These are phyloP conservation scores for Sesia apiformis DNA, from an alignment of 2,888 invertebrate genomes.

Conservation along the genomic window DNA sequence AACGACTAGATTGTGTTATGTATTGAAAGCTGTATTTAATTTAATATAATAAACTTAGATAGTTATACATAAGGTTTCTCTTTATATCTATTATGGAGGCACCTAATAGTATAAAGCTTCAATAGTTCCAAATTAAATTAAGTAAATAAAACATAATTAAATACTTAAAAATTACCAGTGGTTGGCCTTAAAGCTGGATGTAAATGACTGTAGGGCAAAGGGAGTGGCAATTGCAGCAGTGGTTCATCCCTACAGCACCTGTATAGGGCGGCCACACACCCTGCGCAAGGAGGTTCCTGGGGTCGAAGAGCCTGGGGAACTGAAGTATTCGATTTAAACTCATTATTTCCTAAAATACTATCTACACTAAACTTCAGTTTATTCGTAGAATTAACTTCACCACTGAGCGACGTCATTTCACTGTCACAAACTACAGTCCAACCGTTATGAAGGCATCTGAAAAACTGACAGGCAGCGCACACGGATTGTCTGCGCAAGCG, in stretches of 20 bases:
- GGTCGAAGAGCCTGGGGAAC: constrained; percentile 28
- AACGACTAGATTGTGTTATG: too few relatives aligned
- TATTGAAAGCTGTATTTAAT: too few relatives aligned
- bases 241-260: constrained; percentile 75
- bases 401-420: constrained; percentile 53
- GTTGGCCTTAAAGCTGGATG: constrained; percentile 64
- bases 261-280: constrained; percentile 78
- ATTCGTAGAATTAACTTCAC: constrained; percentile 40
- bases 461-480: constrained; percentile 47
- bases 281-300: constrained; percentile 72
- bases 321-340: constrained; percentile 5
- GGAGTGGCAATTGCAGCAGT: constrained; percentile 46
- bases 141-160: neutral
- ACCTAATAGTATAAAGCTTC: too few relatives aligned
- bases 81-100: too few relatives aligned
- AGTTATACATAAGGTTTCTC: too few relatives aligned
- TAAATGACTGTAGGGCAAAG: constrained; percentile 53
- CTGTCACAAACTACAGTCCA: constrained; percentile 18
- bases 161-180: constrained; percentile 31
- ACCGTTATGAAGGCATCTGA: constrained; percentile 35
- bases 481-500: constrained; percentile 41
- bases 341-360: constrained; percentile 75
- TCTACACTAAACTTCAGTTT: constrained; percentile 83
- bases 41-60: too few relatives aligned
- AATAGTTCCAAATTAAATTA: neutral